phyloP scores from a whole-genome alignment of 2,113 vertebrate genomes.

The Chaenogobius annularis region DNA sequence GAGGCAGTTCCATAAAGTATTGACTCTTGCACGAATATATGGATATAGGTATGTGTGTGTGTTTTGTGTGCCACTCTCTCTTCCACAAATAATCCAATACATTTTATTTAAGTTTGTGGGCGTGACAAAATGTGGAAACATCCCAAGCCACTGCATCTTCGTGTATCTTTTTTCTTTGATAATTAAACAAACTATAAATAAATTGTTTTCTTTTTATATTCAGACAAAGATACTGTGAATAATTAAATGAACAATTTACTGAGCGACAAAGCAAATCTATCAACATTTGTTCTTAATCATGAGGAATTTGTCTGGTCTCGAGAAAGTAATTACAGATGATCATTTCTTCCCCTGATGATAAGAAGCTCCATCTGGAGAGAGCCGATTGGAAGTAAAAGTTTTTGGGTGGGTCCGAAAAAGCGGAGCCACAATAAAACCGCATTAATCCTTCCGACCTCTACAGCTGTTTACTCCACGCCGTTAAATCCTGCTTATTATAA shows the following conservation, averaged over 20 bases:
- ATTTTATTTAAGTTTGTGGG: no score
- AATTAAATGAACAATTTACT: background rate
- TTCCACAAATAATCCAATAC: no score
- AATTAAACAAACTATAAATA: background rate
- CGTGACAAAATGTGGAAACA: no score
- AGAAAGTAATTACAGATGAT: conserved; percentile 20
- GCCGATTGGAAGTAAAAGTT: conserved; percentile 3
- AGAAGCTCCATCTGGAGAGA: conserved; percentile 1
- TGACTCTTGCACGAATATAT: no score
- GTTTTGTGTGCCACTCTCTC: no score
- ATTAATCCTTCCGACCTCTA: background rate
- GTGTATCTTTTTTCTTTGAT: no score
- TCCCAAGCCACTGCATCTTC: no score
- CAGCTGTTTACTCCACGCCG: conserved; percentile 5
- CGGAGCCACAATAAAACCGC: background rate
- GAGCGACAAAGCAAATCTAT: background rate
- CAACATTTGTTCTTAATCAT: conserved; percentile 5
- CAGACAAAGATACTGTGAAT: background rate
- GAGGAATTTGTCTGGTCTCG: background rate
- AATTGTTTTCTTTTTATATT: background rate
- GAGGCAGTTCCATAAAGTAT: no score
- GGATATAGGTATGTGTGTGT: no score
- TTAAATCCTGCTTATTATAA: conserved; percentile 1
- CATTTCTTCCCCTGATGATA: conserved; percentile 13
- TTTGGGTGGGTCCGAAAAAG: background rate